Percentiles rank a stretch among this genome's conserved stretches.
Evolutionary conservation across 1,140 invertebrate species (phyloP).

Genomic region (Acarapis woodi): DNA sequence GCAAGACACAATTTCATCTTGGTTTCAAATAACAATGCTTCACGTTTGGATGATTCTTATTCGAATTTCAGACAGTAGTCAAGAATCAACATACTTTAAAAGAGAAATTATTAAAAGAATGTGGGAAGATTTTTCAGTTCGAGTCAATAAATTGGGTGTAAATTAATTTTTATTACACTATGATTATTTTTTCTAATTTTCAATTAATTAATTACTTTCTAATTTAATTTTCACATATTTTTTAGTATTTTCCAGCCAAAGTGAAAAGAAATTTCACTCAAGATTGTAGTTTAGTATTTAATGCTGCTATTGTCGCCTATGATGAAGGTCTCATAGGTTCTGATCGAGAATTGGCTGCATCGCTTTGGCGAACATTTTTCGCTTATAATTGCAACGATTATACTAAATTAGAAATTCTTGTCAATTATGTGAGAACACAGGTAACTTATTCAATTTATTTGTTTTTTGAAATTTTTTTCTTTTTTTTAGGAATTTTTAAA

Average conservation of each 20-base stretch:
- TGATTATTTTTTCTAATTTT: too few relatives aligned
- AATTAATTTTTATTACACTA: background rate
- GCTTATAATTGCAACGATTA: background rate
- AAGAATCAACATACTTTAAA: slow-evolving; percentile 33
- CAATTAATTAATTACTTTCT: background rate
- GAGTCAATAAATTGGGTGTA: slow-evolving; percentile 38
- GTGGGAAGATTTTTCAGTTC: slow-evolving; percentile 42
- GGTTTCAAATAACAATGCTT: slow-evolving; percentile 28
- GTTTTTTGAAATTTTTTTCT: too few relatives aligned
- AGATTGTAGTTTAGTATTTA: slow-evolving; percentile 37
- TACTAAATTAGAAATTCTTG: background rate
- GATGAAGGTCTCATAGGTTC: slow-evolving; percentile 42
- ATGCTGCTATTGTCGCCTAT: slow-evolving; percentile 49
- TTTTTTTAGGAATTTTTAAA: too few relatives aligned
- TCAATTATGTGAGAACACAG: background rate
- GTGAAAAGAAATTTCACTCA: slow-evolving; percentile 6
- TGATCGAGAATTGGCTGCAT: slow-evolving; percentile 38
- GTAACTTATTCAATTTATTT: too few relatives aligned
- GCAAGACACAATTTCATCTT: slow-evolving; percentile 13
- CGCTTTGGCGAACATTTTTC: slow-evolving; percentile 54
- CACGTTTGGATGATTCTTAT: slow-evolving; percentile 41
- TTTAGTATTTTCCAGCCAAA: background rate
- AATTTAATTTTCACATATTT: background rate
- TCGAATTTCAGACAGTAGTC: slow-evolving; percentile 37
- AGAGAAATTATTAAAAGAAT: slow-evolving; percentile 40